Evolutionary conservation across 2,888 invertebrate genomes (phyloP), one percentile per base, ranked within the genome.

Genomic region (Apotomis betuletana): DNA sequence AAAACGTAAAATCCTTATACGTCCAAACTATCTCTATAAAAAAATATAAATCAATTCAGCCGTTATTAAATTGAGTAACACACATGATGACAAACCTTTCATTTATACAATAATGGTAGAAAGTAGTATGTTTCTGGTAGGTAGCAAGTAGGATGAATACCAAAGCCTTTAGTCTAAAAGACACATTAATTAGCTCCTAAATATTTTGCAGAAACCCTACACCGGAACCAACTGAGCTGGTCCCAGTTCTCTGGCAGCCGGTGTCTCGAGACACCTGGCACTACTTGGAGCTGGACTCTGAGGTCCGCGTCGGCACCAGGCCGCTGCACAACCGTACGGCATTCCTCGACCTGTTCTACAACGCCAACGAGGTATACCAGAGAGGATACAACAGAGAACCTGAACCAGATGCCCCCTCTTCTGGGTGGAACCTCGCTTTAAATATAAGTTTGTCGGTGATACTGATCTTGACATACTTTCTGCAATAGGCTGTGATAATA

Each of bases 271-370:
- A 78, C 0, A 71, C 73, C 0, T 68, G 78, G 52, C 69, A 83
- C 59, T 87, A 81, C 57, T 54, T 88, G 15, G 74, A 82, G 38
- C 85, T 88, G 9, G 75, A 80, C 73, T 73, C 74, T 0, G 77
- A 82, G 4, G 27, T 87, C 1, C 65, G 69, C 0, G 12, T 81
- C 0, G 73, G 74, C 4, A 75, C 71, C 4, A 78, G 85, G 13
- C 85, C 85, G 0, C 80, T 81, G 58, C 69, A 80, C 51, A 75
- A 77, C 3, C 79, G 87, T 38, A 79, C 83, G 75, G 75, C 84
- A 0, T 87, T 87, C 74, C 86, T 85, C 84, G 85, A 87, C 64
- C 75, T 87, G 4, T 84, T 88, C 74, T 84, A 78, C 52, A 79
- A 77, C 44, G 69, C 67, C 10, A 85, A 86, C 61, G 70, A 74